Evolutionary conservation across 2,797 vertebrate genomes (phyloP).

Genomic region (Acropternis orthonyx): DNA sequence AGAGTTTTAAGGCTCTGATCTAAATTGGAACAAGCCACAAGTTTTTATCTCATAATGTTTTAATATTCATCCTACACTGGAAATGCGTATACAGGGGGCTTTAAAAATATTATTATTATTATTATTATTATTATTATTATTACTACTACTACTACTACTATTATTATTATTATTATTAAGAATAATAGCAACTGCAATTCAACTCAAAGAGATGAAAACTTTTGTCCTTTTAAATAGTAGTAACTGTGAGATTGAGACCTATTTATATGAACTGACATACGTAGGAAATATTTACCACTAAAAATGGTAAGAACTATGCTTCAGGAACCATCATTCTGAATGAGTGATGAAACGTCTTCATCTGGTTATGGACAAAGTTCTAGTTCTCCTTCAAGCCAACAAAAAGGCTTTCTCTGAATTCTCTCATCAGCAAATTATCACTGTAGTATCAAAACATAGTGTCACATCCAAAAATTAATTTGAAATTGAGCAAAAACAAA

Average conservation of each 20-base stretch:
- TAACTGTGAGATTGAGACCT: background rate
- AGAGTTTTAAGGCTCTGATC: background rate
- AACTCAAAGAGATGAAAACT: background rate
- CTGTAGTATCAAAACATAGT: background rate
- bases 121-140: no score
- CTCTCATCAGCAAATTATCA: background rate
- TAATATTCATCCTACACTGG: background rate
- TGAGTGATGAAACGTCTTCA: background rate
- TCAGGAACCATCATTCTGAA: background rate
- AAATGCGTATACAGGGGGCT: fast-evolving
- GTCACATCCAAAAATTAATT: background rate
- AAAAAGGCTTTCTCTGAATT: background rate
- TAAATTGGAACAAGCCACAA: background rate
- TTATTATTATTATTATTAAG: no score
- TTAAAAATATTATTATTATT: background rate
- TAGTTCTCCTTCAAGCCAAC: background rate
- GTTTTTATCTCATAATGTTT: background rate
- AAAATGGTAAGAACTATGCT: background rate
- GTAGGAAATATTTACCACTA: background rate
- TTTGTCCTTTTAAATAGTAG: background rate
- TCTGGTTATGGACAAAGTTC: background rate
- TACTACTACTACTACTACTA: no score
- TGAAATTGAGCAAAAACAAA: background rate
- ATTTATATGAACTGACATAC: background rate
- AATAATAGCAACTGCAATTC: background rate